A percentile compares a stretch with the other conserved stretches of the same genome.
Conservation (phyloP, 2,797 vertebrate species). For the Xenentodon cancila region DNA sequence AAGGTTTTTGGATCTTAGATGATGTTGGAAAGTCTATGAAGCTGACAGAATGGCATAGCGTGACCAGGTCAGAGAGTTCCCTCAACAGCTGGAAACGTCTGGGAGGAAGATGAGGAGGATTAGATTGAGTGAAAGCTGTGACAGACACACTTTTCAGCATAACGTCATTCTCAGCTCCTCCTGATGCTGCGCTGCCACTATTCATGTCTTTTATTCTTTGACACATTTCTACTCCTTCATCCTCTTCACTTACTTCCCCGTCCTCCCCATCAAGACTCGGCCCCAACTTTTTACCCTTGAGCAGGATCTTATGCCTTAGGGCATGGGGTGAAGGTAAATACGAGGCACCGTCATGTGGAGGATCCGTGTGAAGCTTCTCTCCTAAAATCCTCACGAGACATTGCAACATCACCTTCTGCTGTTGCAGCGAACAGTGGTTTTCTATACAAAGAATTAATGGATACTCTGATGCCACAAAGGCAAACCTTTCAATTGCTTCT, state of each 20-base stretch:
- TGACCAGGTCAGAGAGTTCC: conserved; percentile 90
- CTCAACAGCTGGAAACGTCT: conserved; percentile 83
- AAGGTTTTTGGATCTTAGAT: conserved; percentile 88
- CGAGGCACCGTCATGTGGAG: conserved; percentile 80
- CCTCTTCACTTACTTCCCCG: conserved; percentile 92
- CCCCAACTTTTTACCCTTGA: conserved; percentile 89
- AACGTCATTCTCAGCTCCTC: conserved; percentile 54
- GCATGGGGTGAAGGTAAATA: conserved; percentile 89
- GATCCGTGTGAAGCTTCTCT: conserved; percentile 83
- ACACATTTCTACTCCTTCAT: conserved; percentile 91
- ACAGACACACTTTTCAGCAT: conserved; percentile 66
- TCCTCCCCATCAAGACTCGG: conserved; percentile 78
- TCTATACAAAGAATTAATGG: conserved; percentile 92
- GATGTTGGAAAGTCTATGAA: conserved; percentile 90
- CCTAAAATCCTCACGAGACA: conserved; percentile 88
- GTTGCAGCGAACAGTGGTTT: conserved; percentile 91
- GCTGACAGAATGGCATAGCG: conserved; percentile 88
- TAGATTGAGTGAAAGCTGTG: conserved; percentile 22
- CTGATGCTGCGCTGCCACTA: conserved; percentile 64
- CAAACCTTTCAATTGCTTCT: conserved; percentile 90
- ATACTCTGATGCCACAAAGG: conserved; percentile 91
- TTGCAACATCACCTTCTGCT: conserved; percentile 89
- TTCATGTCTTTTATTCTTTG: conserved; percentile 73
- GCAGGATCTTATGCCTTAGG: conserved; percentile 87
- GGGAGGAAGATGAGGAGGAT: conserved; percentile 45